Conservation (phyloP, 2,888 invertebrate species). For the Arrhopalites spinosus region DNA sequence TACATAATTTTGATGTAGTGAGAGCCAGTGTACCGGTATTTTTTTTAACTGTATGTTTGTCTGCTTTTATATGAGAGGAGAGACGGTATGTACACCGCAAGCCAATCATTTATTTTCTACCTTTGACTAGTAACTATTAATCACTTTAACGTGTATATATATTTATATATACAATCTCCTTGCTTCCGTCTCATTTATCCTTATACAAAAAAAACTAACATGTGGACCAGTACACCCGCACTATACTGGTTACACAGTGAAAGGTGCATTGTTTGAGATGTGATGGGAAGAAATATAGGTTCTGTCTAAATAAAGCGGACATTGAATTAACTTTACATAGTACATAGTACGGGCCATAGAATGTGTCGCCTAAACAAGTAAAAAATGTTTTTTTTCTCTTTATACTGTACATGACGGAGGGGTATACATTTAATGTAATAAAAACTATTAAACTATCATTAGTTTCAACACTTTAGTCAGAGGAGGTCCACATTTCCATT, state of each 20-base stretch:
- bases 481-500: slow-evolving; percentile 35
- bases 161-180: slow-evolving; percentile 22
- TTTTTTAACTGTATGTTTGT: no score
- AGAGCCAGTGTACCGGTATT: slow-evolving; percentile 25
- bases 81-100: slow-evolving; percentile 25
- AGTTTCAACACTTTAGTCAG: slow-evolving; percentile 41
- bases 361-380: background rate
- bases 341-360: background rate
- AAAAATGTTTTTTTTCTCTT: no score
- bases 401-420: background rate
- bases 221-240: no score
- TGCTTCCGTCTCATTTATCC: slow-evolving; percentile 2
- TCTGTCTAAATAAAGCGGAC: slow-evolving; percentile 3
- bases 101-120: slow-evolving; percentile 45
- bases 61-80: no score
- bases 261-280: background rate
- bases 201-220: background rate
- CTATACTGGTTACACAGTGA: no score
- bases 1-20: no score
- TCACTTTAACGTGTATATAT: slow-evolving; percentile 2
- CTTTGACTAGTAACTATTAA: slow-evolving; percentile 47
- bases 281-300: background rate
- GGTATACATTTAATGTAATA: no score
- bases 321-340: background rate
- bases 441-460: slow-evolving; percentile 46